A percentile compares a stretch with the other conserved stretches of the same genome.
These are phyloP conservation scores for Leptopterna dolabrata DNA, from an alignment of 2,888 invertebrate genomes.

Conservation along the genomic window DNA sequence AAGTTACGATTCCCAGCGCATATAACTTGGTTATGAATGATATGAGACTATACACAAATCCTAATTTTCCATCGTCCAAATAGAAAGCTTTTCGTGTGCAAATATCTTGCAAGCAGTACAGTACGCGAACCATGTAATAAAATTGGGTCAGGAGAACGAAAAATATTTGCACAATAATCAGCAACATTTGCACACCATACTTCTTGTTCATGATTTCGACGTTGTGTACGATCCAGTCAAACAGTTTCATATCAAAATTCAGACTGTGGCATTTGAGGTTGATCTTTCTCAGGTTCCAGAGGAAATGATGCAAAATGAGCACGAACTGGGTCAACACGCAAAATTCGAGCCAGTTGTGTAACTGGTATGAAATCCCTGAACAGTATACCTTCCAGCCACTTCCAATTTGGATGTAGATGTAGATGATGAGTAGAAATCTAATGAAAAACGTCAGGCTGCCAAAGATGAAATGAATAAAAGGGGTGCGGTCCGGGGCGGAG, in stretches of 20 bases:
- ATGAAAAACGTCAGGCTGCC: not conserved
- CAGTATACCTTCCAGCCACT: not conserved
- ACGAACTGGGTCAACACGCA: not conserved
- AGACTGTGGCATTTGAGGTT: not conserved
- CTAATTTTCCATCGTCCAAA: not conserved
- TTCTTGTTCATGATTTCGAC: not conserved
- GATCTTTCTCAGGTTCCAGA: not conserved
- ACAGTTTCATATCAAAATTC: not conserved
- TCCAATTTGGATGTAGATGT: not conserved
- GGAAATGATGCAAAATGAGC: not conserved
- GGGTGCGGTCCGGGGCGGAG: not conserved
- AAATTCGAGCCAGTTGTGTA: not conserved
- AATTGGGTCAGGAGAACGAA: not conserved
- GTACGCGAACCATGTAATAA: not conserved
- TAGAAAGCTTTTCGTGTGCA: not conserved
- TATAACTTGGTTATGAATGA: not conserved
- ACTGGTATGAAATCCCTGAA: not conserved
- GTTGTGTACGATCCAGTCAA: not conserved
- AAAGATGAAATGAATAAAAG: not conserved
- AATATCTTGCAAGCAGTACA: slow-evolving; percentile 2
- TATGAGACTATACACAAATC: not conserved
- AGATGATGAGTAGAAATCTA: not conserved
- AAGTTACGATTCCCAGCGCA: not conserved
- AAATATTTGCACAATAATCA: slow-evolving; percentile 9
- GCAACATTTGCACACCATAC: not conserved